A percentile compares a stretch with the other conserved stretches of the same genome.
phyloP scores from a whole-genome alignment of 2,113 vertebrate genomes.

The Sphaerodactylus townsendi region DNA sequence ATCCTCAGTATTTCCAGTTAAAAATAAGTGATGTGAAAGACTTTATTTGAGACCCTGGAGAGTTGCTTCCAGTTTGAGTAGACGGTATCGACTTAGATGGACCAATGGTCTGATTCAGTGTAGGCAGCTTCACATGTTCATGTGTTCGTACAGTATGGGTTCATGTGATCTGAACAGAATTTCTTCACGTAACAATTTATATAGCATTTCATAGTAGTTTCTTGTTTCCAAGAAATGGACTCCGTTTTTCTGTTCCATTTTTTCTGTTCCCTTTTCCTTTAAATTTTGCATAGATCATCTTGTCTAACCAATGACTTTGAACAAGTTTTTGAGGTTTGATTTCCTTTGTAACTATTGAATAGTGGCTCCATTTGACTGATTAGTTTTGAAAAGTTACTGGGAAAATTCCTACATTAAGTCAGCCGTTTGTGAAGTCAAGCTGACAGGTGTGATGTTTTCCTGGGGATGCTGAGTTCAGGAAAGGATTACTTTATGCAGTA shows the following conservation, averaged over 20 bases:
- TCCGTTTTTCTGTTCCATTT: background rate
- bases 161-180: background rate
- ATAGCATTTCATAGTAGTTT: fast-evolving
- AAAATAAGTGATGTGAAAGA: too few species aligned
- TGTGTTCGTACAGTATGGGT: too few species aligned
- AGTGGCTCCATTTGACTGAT: conserved; percentile 29
- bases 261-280: conserved; percentile 1
- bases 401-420: conserved; percentile 19
- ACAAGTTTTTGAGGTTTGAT: conserved; percentile 5
- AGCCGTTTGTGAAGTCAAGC: conserved; percentile 40
- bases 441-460: conserved; percentile 66
- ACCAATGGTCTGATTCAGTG: too few species aligned
- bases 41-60: too few species aligned
- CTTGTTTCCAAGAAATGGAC: conserved; percentile 2
- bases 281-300: conserved; percentile 7
- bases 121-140: too few species aligned
- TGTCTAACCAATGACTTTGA: background rate
- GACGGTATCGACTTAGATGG: too few species aligned
- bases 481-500: conserved; percentile 60
- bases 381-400: conserved; percentile 28
- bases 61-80: too few species aligned
- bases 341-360: fast-evolving
- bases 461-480: conserved; percentile 31
- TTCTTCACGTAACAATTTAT: background rate
- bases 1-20: too few species aligned